A percentile compares a stretch with the other conserved stretches of the same genome.
Conservation (phyloP, 2,113 vertebrate genomes). For the Dendropsophus ebraccatus region DNA sequence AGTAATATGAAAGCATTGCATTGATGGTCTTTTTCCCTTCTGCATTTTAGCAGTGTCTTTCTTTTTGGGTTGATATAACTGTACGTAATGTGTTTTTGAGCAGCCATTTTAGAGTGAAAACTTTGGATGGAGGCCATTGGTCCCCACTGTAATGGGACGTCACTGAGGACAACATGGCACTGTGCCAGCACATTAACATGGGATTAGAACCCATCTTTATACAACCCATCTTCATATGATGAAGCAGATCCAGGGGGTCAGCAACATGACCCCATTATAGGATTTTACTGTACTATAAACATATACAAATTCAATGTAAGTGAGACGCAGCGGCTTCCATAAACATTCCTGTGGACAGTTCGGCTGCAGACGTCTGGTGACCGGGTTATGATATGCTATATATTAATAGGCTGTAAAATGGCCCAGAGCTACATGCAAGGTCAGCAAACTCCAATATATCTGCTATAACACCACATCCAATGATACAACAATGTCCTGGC, state of each 20-base stretch:
- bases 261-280: too few relatives aligned
- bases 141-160: background rate
- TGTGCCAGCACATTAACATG: background rate
- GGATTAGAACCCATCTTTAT: too few relatives aligned
- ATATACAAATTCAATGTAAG: too few relatives aligned
- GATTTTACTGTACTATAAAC: too few relatives aligned
- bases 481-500: background rate
- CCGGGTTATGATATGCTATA: slow-evolving; percentile 2
- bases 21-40: too few relatives aligned
- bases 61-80: too few relatives aligned
- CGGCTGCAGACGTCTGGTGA: slow-evolving; percentile 5
- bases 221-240: too few relatives aligned
- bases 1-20: too few relatives aligned
- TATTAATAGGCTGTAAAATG: background rate
- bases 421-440: background rate
- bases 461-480: background rate
- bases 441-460: background rate
- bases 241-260: too few relatives aligned
- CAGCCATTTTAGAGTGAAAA: background rate
- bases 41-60: too few relatives aligned
- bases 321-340: background rate
- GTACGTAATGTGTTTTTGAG: too few relatives aligned
- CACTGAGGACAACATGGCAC: background rate
- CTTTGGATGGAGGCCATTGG: background rate
- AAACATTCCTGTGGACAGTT: background rate